Conservation (phyloP, 2,888 invertebrate species). For the Mesoligia furuncula region DNA sequence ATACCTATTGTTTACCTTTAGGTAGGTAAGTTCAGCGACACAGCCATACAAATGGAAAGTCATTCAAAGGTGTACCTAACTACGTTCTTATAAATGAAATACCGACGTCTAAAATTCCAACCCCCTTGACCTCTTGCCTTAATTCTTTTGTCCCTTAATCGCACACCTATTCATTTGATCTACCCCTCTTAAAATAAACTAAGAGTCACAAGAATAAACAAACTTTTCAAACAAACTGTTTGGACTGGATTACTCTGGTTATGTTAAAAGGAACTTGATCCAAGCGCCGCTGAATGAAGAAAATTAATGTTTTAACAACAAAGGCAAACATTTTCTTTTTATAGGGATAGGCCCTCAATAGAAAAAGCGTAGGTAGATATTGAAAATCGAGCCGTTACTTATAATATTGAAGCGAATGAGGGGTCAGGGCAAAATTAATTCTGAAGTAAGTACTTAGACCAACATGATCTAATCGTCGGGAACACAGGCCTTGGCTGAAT, state of each 20-base stretch:
- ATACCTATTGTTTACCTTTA: conserved; percentile 15
- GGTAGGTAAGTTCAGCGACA: conserved; percentile 15
- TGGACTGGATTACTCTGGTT: conserved; percentile 63
- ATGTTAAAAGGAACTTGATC: conserved; percentile 25
- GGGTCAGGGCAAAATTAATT: conserved; percentile 23
- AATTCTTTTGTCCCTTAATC: conserved; percentile 71
- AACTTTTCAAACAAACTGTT: conserved; percentile 72
- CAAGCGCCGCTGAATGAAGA: conserved; percentile 29
- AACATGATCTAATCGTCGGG: conserved; percentile 24
- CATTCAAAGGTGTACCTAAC: conserved; percentile 41
- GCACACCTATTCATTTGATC: conserved; percentile 73
- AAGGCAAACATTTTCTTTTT: conserved; percentile 42
- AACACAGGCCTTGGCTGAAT: background rate
- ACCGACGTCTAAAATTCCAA: conserved; percentile 50
- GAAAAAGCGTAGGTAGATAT: conserved; percentile 33
- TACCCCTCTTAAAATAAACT: conserved; percentile 57
- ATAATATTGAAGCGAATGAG: conserved; percentile 21
- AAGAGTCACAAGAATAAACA: conserved; percentile 69
- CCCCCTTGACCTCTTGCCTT: conserved; percentile 68
- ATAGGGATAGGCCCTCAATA: conserved; percentile 21
- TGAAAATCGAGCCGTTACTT: conserved; percentile 47
- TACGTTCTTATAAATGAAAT: conserved; percentile 40
- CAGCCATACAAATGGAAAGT: conserved; percentile 29
- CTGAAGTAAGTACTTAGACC: conserved; percentile 19
- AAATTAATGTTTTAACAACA: conserved; percentile 51